These are phyloP conservation scores for Acanthosepion pharaonis DNA, from an alignment of 2,888 invertebrate species.

Conservation along the genomic window DNA sequence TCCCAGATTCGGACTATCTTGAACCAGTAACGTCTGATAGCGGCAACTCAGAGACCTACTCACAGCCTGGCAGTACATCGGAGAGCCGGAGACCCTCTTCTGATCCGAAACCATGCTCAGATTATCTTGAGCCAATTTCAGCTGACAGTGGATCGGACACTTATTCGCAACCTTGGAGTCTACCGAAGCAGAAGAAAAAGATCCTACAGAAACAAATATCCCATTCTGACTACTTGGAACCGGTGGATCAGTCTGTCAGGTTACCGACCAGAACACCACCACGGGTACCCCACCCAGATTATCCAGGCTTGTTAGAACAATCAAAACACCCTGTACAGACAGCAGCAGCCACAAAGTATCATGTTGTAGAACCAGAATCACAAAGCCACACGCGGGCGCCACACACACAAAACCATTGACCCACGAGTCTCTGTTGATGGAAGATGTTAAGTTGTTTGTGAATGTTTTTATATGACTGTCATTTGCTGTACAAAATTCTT, in stretches of 20 bases:
- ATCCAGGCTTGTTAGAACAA: slow-evolving; percentile 33
- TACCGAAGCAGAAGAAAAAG: slow-evolving; percentile 33
- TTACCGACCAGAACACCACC: slow-evolving; percentile 33
- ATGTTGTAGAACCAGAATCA: slow-evolving; percentile 33
- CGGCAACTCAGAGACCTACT: neutral
- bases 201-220: slow-evolving; percentile 15
- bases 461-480: slow-evolving; percentile 33
- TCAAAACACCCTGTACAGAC: slow-evolving; percentile 12
- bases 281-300: slow-evolving; percentile 13
- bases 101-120: neutral
- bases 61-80: neutral
- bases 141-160: slow-evolving; percentile 33
- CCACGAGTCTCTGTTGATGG: slow-evolving; percentile 33
- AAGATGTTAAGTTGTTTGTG: slow-evolving; percentile 33
- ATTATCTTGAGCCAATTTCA: neutral
- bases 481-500: slow-evolving; percentile 33
- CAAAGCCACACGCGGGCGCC: slow-evolving; percentile 33
- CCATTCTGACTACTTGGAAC: neutral
- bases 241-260: slow-evolving; percentile 33
- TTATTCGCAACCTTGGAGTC: slow-evolving; percentile 12
- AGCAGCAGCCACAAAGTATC: slow-evolving; percentile 33
- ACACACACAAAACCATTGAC: slow-evolving; percentile 33
- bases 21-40: neutral
- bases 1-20: neutral
- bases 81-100: slow-evolving; percentile 33